Evolutionary conservation across 2,113 vertebrate species (phyloP), one percentile per base, ranked within the genome.

Genomic region (Gulo gulo): DNA sequence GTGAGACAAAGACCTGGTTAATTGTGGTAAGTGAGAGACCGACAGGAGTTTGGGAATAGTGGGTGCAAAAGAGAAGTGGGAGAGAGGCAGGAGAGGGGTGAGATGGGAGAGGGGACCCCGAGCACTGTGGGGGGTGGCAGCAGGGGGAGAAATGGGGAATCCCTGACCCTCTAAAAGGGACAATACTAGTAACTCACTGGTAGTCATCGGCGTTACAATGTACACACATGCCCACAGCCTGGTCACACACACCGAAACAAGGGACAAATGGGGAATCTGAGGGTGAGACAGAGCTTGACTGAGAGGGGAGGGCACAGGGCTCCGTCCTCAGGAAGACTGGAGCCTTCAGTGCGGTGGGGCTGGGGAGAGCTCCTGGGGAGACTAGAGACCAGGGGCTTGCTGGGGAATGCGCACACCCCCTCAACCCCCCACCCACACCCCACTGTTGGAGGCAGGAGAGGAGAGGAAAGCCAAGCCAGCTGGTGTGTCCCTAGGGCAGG

Each of bases 141-240:
- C 29, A 61, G 6, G 39, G 34, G 47, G 13, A 67, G 55, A 23
- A 16, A 57, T 0, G 10, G 34, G 63, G 36, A n/a, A 7, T 6
- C 39, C 31, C 39, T 12, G 12, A 4, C 13, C 36, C 47, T n/a
- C 73, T n/a, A 4, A 39, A 4, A 24, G 18, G 18, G 21, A 12
- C 15, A 20, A 1, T 16, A 18, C 7, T 34, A 13, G 5, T 16
- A 23, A 80, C n/a, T 36, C 4, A 16, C 1, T 6, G 21, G 36
- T 31, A 31, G 7, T 55, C 0, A 0, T 1, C 8, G 65, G 8
- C 7, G 3, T 31, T 10, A 24, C 34, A 16, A 6, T 2, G 20
- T 34, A 4, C 1, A 14, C 73, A 3, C 0, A 0, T 3, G 2
- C 18, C 23, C 0, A 4, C 21, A 7, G 47, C 9, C 26, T 24